A percentile compares a stretch with the other conserved stretches of the same genome.
These are phyloP conservation scores for Oreochromis tanganicae DNA, from an alignment of 2,113 vertebrate genomes.

Conservation along the genomic window DNA sequence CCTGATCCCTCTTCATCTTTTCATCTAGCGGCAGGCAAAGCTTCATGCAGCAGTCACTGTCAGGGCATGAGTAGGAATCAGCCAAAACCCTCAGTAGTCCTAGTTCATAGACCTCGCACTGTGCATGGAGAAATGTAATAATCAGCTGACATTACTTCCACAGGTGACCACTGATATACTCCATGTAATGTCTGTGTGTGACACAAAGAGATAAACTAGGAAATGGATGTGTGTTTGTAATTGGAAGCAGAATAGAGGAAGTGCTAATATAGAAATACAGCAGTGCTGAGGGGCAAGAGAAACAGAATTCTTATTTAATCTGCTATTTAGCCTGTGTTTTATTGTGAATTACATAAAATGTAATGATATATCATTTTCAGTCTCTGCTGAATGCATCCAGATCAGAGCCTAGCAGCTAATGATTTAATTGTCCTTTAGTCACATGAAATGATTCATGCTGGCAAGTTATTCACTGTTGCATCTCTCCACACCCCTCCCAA, in stretches of 20 bases:
- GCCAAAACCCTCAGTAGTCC: slow-evolving; percentile 49
- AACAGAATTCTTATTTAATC: background rate
- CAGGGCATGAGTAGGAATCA: slow-evolving; percentile 52
- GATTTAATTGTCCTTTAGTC: background rate
- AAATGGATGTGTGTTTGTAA: background rate
- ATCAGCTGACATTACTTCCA: slow-evolving; percentile 73
- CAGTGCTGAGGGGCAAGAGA: slow-evolving; percentile 11
- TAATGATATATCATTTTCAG: background rate
- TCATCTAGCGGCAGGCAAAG: slow-evolving; percentile 65
- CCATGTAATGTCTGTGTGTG: slow-evolving; percentile 33
- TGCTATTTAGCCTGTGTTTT: background rate
- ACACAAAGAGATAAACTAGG: slow-evolving; percentile 11
- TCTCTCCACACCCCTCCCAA: background rate
- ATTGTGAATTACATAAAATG: background rate
- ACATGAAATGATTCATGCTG: background rate
- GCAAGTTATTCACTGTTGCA: background rate
- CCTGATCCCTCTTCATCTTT: slow-evolving; percentile 68
- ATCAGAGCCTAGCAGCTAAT: background rate
- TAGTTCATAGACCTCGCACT: slow-evolving; percentile 58
- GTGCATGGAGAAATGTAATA: slow-evolving; percentile 68
- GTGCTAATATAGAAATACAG: background rate
- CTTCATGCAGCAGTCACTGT: slow-evolving; percentile 60
- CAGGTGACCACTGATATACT: slow-evolving; percentile 65
- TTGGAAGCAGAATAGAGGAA: background rate
- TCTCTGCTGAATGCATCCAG: background rate